Percentiles rank a stretch among this genome's conserved stretches.
These are phyloP conservation scores for Alentia gelatinosa DNA, from an alignment of 2,888 invertebrate species.

Conservation along the genomic window DNA sequence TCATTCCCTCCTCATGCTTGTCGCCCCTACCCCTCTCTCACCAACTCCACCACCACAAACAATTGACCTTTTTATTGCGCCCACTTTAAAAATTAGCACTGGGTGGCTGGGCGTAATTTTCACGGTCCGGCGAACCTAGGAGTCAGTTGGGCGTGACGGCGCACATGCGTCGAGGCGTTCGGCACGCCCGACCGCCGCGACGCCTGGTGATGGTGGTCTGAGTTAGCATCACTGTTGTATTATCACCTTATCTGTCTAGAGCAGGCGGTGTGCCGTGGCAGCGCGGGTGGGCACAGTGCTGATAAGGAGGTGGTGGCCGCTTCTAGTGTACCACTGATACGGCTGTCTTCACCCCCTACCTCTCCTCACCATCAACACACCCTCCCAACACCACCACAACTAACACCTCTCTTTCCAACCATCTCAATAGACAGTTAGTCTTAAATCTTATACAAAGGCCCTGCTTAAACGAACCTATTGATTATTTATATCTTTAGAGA, in stretches of 20 bases:
- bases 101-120: not conserved
- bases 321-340: slow-evolving; percentile 7
- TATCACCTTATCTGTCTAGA: not conserved
- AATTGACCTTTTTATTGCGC: slow-evolving; percentile 22
- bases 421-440: too few relatives aligned
- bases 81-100: slow-evolving; percentile 16
- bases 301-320: not conserved
- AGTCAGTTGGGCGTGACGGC: not conserved
- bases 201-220: not conserved
- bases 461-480: too few relatives aligned
- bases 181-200: not conserved
- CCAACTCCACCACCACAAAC: not conserved
- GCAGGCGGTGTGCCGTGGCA: not conserved
- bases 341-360: not conserved
- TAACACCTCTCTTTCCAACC: too few relatives aligned
- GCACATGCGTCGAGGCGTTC: not conserved
- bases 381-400: too few relatives aligned
- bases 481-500: too few relatives aligned
- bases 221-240: not conserved
- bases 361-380: not conserved
- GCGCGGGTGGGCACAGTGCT: not conserved
- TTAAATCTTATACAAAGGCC: too few relatives aligned
- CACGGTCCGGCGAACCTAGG: not conserved
- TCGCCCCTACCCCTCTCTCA: not conserved
- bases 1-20: not conserved